phyloP scores from a whole-genome alignment of 2,113 vertebrate species.

The Tringa solitaria region DNA sequence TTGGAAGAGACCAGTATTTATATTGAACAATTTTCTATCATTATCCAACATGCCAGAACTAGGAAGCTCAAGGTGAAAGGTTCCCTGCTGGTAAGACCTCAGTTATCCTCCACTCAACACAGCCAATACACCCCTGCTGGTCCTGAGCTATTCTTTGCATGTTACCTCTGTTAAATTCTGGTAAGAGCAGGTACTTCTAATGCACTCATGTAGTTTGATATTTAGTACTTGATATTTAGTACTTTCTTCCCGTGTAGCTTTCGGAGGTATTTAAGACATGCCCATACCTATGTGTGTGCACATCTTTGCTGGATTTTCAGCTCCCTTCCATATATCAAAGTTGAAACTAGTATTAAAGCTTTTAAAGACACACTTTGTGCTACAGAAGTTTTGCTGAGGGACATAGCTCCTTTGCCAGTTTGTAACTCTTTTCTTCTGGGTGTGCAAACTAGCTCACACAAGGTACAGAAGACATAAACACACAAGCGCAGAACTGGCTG shows the following conservation, averaged over 20 bases:
- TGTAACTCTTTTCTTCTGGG: neutral
- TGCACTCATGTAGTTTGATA: neutral
- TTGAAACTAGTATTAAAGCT: neutral
- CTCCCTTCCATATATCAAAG: neutral
- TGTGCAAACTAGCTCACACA: neutral
- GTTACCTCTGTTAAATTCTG: neutral
- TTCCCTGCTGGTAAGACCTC: neutral
- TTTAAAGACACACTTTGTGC: neutral
- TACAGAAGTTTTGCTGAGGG: neutral
- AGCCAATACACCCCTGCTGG: neutral
- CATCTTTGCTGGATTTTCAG: neutral
- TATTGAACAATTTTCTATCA: neutral
- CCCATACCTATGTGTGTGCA: fast-evolving
- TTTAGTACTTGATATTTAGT: neutral
- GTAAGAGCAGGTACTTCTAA: neutral
- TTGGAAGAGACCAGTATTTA: neutral
- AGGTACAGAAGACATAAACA: neutral
- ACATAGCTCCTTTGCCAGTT: neutral
- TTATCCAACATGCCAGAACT: neutral
- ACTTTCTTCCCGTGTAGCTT: neutral
- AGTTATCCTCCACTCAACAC: neutral
- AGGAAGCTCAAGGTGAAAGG: neutral
- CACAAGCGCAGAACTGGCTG: neutral
- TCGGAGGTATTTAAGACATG: neutral
- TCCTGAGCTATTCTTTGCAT: neutral